These are phyloP conservation scores for Eumeta japonica DNA, from an alignment of 1,140 invertebrate genomes.

Conservation along the genomic window DNA sequence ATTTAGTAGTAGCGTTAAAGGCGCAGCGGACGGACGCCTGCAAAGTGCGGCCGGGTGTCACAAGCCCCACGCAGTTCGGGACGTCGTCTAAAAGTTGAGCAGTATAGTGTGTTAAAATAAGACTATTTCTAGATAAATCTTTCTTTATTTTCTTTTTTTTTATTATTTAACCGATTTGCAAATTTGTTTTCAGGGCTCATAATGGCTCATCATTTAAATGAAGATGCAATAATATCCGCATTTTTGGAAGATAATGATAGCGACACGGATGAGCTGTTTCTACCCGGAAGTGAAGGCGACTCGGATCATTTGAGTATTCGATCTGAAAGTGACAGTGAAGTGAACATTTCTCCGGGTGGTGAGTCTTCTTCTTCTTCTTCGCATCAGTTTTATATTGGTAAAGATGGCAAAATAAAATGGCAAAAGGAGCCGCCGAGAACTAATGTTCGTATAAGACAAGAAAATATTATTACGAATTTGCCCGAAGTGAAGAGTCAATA, in stretches of 20 bases:
- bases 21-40: not conserved
- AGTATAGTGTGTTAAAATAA: no score
- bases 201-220: no score
- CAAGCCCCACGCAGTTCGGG: not conserved
- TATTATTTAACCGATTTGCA: no score
- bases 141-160: not conserved
- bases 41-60: not conserved
- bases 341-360: no score
- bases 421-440: not conserved
- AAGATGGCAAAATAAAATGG: slow-evolving; percentile 4
- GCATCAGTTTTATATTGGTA: not conserved
- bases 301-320: not conserved
- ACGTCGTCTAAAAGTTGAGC: not conserved
- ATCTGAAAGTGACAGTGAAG: not conserved
- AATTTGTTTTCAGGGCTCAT: no score
- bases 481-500: not conserved
- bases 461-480: not conserved
- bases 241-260: no score
- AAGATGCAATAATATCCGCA: no score
- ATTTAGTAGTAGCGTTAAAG: no score
- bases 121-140: no score
- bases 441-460: not conserved
- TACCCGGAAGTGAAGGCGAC: not conserved
- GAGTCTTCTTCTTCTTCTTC: no score
- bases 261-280: not conserved